A percentile compares a stretch with the other conserved stretches of the same genome.
phyloP scores from a whole-genome alignment of 1,140 invertebrate species.

The Oreohelix idahoensis region DNA sequence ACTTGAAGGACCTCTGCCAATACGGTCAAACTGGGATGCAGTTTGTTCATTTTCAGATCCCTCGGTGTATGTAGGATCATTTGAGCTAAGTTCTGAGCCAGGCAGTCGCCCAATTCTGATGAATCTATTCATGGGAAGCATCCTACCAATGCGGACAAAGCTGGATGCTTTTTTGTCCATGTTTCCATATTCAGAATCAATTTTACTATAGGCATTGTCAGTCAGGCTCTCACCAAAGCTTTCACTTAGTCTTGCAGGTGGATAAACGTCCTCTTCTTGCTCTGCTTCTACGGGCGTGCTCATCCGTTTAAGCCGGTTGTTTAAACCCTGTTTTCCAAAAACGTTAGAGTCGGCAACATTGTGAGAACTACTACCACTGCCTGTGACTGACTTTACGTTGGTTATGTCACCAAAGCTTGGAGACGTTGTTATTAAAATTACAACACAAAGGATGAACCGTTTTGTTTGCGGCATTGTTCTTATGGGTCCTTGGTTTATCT shows the following conservation, averaged over 20 bases:
- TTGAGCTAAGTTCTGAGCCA: not conserved
- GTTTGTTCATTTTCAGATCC: not conserved
- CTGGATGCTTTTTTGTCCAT: slow-evolving; percentile 17
- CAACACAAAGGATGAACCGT: not conserved
- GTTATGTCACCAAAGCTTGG: not conserved
- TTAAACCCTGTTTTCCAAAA: not conserved
- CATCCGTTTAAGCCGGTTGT: not conserved
- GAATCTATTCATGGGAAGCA: not conserved
- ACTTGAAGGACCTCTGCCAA: not conserved
- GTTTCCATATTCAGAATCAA: not conserved
- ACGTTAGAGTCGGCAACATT: not conserved
- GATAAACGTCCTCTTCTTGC: not conserved
- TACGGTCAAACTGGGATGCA: not conserved
- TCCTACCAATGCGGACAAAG: slow-evolving; percentile 31
- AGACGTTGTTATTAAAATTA: not conserved
- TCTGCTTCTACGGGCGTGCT: not conserved
- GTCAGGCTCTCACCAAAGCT: not conserved
- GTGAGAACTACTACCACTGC: not conserved
- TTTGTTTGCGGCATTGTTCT: not conserved
- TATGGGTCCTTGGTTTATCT: not conserved
- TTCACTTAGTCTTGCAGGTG: not conserved
- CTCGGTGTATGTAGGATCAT: not conserved
- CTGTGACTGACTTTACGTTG: not conserved
- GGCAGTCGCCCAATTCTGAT: slow-evolving; percentile 20
- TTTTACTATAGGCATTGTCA: not conserved